These are phyloP conservation scores for Percina caprodes DNA, from an alignment of 2,113 vertebrate genomes.

Conservation along the genomic window DNA sequence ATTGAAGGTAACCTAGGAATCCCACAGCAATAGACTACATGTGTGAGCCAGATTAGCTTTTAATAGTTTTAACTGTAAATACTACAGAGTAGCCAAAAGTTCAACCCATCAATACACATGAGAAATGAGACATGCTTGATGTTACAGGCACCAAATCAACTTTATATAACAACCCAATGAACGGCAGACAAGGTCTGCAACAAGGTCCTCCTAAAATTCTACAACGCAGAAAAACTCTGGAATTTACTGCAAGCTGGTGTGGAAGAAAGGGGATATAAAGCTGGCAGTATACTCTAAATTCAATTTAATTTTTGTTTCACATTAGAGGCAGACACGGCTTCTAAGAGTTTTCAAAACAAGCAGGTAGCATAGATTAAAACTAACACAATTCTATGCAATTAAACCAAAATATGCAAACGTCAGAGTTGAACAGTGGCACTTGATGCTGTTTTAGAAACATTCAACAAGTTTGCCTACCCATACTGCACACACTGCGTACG, in stretches of 20 bases:
- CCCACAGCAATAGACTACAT: not conserved
- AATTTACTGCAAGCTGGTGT: not conserved
- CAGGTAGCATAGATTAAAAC: not conserved
- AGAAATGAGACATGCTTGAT: conserved; percentile 24
- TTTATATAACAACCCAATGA: conserved; percentile 25
- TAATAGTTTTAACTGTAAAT: conserved; percentile 23
- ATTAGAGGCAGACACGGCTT: not conserved
- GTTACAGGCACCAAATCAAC: conserved; percentile 30
- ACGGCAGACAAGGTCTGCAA: conserved; percentile 8
- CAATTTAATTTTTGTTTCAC: not conserved
- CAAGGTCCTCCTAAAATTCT: conserved; percentile 20
- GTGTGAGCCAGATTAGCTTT: conserved; percentile 20
- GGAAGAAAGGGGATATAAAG: not conserved
- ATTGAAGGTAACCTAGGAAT: not conserved
- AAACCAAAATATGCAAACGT: not conserved
- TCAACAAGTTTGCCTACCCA: not conserved
- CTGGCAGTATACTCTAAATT: not conserved
- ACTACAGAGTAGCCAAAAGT: not conserved
- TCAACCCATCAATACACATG: conserved; percentile 7
- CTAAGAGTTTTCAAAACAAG: not conserved
- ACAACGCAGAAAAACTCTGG: not conserved
- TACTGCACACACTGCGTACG: not conserved
- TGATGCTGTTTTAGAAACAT: not conserved
- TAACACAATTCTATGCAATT: not conserved
- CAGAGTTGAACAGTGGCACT: not conserved